Evolutionary conservation across 2,797 vertebrate genomes (phyloP).

Genomic region (Tragelaphus eurycerus): DNA sequence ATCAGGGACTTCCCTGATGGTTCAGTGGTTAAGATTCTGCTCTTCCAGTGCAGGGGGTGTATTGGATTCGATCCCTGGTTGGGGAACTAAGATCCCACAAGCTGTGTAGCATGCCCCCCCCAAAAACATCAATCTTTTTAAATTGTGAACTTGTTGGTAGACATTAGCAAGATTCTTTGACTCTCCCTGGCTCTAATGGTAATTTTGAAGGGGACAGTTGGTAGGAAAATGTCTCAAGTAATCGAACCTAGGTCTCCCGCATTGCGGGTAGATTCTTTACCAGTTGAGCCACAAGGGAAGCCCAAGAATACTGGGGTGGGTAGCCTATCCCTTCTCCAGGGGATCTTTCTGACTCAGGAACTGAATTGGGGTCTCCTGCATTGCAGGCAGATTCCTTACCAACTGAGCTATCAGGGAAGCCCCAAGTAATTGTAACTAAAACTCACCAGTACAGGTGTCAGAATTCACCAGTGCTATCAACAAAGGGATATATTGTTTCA

Average conservation of each 20-base stretch:
- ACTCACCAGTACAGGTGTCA: neutral
- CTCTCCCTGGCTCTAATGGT: neutral
- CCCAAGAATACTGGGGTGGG: neutral
- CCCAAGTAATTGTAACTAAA: neutral
- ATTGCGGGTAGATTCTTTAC: neutral
- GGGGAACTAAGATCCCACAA: neutral
- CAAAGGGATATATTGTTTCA: neutral
- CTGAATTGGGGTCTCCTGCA: neutral
- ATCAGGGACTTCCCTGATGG: neutral
- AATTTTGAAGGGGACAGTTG: neutral
- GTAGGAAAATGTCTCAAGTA: neutral
- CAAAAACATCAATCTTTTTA: neutral
- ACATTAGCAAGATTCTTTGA: neutral
- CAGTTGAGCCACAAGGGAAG: neutral
- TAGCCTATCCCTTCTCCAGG: neutral
- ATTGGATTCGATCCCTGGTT: neutral
- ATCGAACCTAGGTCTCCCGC: neutral
- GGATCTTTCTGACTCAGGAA: neutral
- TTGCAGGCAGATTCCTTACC: neutral
- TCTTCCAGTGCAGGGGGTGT: neutral
- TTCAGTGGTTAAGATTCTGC: neutral
- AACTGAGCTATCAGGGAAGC: neutral
- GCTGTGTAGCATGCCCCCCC: neutral
- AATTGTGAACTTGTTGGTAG: neutral
- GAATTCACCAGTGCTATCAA: neutral